Evolutionary conservation across 2,797 vertebrate genomes (phyloP).

Genomic region (Apogon hyalosoma): DNA sequence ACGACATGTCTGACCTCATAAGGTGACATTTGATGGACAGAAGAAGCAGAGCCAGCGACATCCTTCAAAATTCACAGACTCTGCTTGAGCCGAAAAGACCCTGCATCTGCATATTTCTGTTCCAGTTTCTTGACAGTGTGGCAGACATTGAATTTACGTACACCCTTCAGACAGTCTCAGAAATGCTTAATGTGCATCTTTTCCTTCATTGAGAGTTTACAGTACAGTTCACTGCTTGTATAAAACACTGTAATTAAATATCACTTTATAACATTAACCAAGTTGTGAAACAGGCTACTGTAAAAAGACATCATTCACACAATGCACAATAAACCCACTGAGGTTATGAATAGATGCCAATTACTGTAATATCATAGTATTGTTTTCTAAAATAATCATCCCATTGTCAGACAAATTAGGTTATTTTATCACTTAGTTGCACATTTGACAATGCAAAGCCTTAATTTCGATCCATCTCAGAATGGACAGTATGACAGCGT

Average conservation of each 20-base stretch:
- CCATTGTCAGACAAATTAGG: slow-evolving; percentile 7
- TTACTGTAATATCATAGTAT: not conserved
- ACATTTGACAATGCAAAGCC: slow-evolving; percentile 27
- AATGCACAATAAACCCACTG: not conserved
- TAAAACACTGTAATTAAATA: slow-evolving; percentile 47
- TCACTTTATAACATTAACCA: slow-evolving; percentile 14
- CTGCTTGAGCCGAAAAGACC: slow-evolving; percentile 33
- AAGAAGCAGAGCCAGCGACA: slow-evolving; percentile 31
- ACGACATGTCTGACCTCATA: slow-evolving; percentile 17
- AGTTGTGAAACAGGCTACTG: slow-evolving; percentile 4
- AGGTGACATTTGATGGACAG: slow-evolving; percentile 50
- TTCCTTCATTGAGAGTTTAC: slow-evolving; percentile 26
- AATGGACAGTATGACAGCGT: slow-evolving; percentile 34
- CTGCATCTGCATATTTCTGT: slow-evolving; percentile 30
- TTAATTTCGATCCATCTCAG: slow-evolving; percentile 35
- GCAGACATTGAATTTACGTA: slow-evolving; percentile 22
- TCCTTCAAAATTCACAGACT: slow-evolving; percentile 18
- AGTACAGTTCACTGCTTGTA: slow-evolving; percentile 28
- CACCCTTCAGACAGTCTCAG: slow-evolving; percentile 14
- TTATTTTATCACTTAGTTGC: slow-evolving; percentile 13
- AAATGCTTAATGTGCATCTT: slow-evolving; percentile 42
- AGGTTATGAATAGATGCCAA: slow-evolving; percentile 12
- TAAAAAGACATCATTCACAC: not conserved
- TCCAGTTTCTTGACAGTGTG: slow-evolving; percentile 32
- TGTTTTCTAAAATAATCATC: slow-evolving; percentile 8